phyloP scores from a whole-genome alignment of 2,113 vertebrate genomes.

The Phyllostomus hastatus region DNA sequence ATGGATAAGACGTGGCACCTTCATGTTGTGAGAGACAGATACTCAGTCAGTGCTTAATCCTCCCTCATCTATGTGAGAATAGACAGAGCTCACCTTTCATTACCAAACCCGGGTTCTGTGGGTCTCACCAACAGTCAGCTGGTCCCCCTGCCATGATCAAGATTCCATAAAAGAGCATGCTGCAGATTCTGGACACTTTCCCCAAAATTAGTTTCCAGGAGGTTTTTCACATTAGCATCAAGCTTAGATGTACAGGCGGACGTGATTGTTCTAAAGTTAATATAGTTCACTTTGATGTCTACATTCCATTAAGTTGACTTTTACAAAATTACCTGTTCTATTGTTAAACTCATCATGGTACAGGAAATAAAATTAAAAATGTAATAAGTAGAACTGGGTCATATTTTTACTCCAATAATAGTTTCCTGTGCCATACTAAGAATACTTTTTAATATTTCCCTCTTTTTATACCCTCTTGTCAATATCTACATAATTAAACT shows the following conservation, averaged over 20 bases:
- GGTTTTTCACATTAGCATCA: neutral
- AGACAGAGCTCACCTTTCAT: neutral
- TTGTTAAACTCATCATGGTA: neutral
- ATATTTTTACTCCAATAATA: neutral
- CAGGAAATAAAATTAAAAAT: neutral
- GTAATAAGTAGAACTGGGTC: neutral
- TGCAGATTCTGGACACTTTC: neutral
- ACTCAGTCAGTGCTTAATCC: accelerated
- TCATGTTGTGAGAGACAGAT: neutral
- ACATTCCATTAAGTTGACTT: neutral
- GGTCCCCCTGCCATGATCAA: neutral
- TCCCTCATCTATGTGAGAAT: neutral
- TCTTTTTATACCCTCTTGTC: neutral
- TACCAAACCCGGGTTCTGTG: neutral
- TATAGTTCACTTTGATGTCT: neutral
- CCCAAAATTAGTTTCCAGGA: neutral
- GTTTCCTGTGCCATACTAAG: neutral
- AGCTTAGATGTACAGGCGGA: neutral
- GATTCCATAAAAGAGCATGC: neutral
- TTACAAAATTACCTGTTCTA: neutral
- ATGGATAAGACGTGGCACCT: neutral
- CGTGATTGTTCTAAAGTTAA: neutral
- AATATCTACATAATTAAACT: neutral
- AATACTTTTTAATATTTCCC: neutral
- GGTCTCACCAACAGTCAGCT: neutral